Evolutionary conservation across 2,888 invertebrate genomes (phyloP).

Genomic region (Yponomeuta cagnagella): DNA sequence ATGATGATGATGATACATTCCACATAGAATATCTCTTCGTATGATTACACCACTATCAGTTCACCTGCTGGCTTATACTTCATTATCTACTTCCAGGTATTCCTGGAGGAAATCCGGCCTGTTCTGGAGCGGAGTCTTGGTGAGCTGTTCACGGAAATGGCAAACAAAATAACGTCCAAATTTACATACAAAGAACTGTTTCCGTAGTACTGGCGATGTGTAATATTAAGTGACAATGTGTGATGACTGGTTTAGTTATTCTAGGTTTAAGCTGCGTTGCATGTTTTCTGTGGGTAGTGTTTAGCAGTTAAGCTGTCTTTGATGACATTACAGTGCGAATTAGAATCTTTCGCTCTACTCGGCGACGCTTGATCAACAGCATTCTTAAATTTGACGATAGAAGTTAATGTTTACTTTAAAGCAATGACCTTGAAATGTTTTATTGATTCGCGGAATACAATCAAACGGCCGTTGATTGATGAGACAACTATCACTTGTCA

Average conservation of each 20-base stretch:
- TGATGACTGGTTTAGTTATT: slow-evolving; percentile 3
- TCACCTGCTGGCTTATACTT: background rate
- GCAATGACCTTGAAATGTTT: too few relatives aligned
- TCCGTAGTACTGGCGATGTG: slow-evolving; percentile 49
- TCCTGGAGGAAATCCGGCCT: slow-evolving; percentile 81
- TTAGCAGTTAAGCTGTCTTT: background rate
- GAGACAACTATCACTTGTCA: too few relatives aligned
- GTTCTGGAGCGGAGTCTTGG: slow-evolving; percentile 78
- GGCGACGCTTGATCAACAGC: too few relatives aligned
- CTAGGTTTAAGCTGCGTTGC: background rate
- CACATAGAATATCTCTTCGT: too few relatives aligned
- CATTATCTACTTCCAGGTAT: slow-evolving; percentile 52
- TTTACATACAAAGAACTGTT: slow-evolving; percentile 84
- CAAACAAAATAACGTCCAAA: slow-evolving; percentile 80
- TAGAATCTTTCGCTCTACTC: too few relatives aligned
- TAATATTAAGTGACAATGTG: background rate
- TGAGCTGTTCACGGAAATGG: slow-evolving; percentile 80
- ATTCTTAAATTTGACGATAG: too few relatives aligned
- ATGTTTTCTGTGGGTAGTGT: background rate
- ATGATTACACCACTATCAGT: too few relatives aligned
- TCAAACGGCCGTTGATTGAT: too few relatives aligned
- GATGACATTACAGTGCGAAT: too few relatives aligned
- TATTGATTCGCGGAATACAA: too few relatives aligned
- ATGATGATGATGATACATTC: too few relatives aligned
- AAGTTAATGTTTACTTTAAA: too few relatives aligned